phyloP scores from a whole-genome alignment of 1,140 invertebrate genomes.

The Melanaphis sacchari region DNA sequence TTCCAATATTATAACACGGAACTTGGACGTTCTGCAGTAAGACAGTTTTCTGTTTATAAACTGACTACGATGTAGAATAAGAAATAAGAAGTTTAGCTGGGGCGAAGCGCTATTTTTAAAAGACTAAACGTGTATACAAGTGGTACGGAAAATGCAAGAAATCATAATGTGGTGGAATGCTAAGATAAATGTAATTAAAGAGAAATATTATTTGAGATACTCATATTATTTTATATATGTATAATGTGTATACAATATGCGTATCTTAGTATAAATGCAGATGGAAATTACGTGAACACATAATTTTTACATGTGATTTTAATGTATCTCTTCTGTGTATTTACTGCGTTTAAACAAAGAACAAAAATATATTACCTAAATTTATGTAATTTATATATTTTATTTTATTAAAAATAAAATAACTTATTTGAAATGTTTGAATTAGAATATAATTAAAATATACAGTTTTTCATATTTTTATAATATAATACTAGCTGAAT shows the following conservation, averaged over 20 bases:
- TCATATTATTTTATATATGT: too few species aligned
- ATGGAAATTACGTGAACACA: neutral
- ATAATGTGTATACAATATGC: neutral
- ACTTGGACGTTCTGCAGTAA: neutral
- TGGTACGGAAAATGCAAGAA: neutral
- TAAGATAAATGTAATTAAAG: constrained; percentile 26
- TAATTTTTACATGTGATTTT: neutral
- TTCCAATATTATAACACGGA: neutral
- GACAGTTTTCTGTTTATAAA: neutral
- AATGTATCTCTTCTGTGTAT: neutral
- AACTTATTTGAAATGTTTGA: neutral
- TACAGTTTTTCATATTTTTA: neutral
- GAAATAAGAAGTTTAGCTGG: neutral
- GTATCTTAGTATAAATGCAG: neutral
- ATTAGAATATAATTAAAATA: neutral
- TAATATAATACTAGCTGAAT: too few species aligned
- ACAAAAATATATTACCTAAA: neutral
- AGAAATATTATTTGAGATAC: neutral
- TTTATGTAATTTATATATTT: neutral
- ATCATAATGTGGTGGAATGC: constrained; percentile 32
- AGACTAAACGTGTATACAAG: neutral
- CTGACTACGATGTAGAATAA: neutral
- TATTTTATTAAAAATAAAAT: neutral
- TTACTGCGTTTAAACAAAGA: neutral
- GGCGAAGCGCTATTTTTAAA: neutral